Conservation (phyloP, 1,140 invertebrate species). For the Apis laboriosa region DNA sequence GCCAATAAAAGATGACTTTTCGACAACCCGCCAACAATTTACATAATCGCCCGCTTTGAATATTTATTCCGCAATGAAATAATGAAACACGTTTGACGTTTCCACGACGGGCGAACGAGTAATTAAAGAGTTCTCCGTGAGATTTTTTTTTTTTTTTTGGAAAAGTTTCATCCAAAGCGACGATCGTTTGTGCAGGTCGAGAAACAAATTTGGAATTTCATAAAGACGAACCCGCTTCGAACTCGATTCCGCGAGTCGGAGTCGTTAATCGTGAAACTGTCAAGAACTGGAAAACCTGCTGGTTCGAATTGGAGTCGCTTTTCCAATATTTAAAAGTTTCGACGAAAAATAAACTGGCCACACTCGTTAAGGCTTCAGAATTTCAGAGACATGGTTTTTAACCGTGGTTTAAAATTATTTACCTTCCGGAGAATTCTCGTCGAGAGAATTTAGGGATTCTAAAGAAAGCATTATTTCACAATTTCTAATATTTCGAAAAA, state of each 20-base stretch:
- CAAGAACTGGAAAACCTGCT: slow-evolving; percentile 38
- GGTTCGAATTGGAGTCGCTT: slow-evolving; percentile 2
- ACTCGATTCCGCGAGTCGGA: slow-evolving; percentile 23
- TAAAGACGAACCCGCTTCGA: neutral
- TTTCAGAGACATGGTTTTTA: slow-evolving; percentile 7
- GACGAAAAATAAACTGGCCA: neutral
- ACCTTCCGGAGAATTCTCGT: neutral
- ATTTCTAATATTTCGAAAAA: neutral
- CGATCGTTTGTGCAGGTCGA: neutral
- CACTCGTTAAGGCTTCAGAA: slow-evolving; percentile 11
- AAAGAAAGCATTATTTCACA: neutral
- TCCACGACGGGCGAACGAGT: too few relatives aligned
- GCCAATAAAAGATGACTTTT: too few relatives aligned
- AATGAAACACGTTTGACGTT: neutral
- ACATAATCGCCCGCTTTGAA: neutral
- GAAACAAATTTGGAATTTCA: neutral
- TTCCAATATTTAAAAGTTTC: slow-evolving; percentile 45
- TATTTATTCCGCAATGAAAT: too few relatives aligned
- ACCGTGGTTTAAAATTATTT: neutral
- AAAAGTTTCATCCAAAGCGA: neutral
- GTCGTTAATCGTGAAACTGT: slow-evolving; percentile 46
- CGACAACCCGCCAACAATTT: neutral
- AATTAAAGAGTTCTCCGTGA: neutral
- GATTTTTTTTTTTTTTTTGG: neutral
- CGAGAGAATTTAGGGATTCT: neutral